Conservation (phyloP, 2,797 vertebrate genomes). For the Falco naumanni region DNA sequence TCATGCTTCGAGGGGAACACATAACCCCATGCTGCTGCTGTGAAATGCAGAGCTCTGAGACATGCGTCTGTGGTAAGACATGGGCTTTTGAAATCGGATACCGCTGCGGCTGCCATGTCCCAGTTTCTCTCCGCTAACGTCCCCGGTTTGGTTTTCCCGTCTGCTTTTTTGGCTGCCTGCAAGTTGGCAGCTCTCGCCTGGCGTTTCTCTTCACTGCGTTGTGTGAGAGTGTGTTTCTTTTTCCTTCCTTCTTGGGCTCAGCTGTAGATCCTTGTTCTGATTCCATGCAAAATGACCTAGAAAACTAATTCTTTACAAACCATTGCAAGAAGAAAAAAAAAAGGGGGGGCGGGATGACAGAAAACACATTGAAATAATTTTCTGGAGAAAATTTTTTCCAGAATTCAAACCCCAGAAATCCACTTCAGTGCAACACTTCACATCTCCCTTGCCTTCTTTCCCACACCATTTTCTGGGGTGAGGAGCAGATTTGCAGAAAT, state of each 20-base stretch:
- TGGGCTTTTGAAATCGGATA: constrained; percentile 62
- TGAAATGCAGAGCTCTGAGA: constrained; percentile 12
- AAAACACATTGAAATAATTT: constrained; percentile 62
- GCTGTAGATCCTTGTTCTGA: constrained; percentile 56
- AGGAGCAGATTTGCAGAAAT: constrained; percentile 7
- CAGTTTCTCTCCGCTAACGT: constrained; percentile 44
- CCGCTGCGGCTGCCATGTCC: constrained; percentile 33
- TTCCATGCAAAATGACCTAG: constrained; percentile 68
- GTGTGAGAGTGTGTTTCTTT: constrained; percentile 12
- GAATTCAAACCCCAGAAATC: constrained; percentile 1
- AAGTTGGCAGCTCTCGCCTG: constrained; percentile 34
- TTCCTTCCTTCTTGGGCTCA: constrained; percentile 42
- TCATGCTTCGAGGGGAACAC: background rate
- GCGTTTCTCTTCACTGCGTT: constrained; percentile 25
- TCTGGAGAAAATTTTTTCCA: constrained; percentile 12
- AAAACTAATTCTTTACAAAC: constrained; percentile 61
- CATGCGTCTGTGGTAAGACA: constrained; percentile 56
- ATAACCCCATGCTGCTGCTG: constrained; percentile 22
- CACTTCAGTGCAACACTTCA: background rate
- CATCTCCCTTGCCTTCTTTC: background rate
- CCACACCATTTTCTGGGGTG: background rate
- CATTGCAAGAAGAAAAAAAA: background rate
- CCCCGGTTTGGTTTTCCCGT: constrained; percentile 69
- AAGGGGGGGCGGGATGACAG: background rate
- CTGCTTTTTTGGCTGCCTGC: constrained; percentile 54